These are phyloP conservation scores for Tanypteryx hageni DNA, from an alignment of 2,888 invertebrate species.

Conservation along the genomic window DNA sequence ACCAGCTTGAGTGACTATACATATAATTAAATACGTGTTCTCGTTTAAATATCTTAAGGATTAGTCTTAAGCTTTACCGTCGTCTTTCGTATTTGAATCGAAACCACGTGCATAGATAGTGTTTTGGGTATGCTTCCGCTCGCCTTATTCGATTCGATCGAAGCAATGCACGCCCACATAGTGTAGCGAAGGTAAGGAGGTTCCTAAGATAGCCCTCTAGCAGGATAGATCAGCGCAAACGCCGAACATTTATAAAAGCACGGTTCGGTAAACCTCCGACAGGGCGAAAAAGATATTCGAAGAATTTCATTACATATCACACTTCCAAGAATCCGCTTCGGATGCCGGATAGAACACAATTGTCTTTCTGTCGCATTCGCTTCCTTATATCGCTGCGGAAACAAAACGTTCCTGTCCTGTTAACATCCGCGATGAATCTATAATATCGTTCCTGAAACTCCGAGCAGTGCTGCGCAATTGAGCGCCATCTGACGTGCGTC, in stretches of 20 bases:
- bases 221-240: not conserved
- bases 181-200: not conserved
- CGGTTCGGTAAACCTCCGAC: not conserved
- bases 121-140: not conserved
- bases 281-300: not conserved
- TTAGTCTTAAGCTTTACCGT: no score
- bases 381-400: not conserved
- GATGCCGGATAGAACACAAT: not conserved
- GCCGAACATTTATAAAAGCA: not conserved
- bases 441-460: not conserved
- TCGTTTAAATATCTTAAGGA: no score
- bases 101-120: not conserved
- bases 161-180: not conserved
- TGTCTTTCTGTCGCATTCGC: not conserved
- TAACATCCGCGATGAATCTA: constrained; percentile 8
- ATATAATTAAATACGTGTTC: no score
- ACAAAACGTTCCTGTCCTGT: not conserved
- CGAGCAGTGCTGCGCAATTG: not conserved
- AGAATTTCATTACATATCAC: not conserved
- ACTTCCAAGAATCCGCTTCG: not conserved
- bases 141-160: not conserved
- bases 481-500: not conserved
- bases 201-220: not conserved
- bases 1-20: no score
- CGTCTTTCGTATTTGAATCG: no score